phyloP scores from a whole-genome alignment of 2,113 vertebrate species.

The Peromyscus leucopus region DNA sequence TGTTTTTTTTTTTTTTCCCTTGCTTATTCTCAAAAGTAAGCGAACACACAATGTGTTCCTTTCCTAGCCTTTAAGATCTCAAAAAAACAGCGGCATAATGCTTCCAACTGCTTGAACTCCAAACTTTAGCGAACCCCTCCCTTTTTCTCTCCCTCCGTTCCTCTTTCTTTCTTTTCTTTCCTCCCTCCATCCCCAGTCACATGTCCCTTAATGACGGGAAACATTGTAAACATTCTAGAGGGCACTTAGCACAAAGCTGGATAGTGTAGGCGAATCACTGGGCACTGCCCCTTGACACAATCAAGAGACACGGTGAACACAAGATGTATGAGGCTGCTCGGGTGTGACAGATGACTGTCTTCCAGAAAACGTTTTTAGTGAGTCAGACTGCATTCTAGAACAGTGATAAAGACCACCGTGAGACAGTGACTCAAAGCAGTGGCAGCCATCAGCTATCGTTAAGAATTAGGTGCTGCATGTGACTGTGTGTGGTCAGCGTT shows the following conservation, averaged over 20 bases:
- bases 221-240: background rate
- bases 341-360: background rate
- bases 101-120: background rate
- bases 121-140: background rate
- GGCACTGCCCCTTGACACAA: background rate
- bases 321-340: background rate
- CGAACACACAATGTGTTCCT: background rate
- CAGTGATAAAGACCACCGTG: background rate
- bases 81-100: background rate
- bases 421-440: background rate
- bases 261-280: background rate
- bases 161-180: background rate
- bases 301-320: background rate
- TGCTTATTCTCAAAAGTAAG: background rate
- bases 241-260: background rate
- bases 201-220: background rate
- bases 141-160: background rate
- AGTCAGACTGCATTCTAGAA: background rate
- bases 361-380: background rate
- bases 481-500: background rate
- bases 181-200: background rate
- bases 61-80: background rate
- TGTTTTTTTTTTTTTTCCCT: background rate
- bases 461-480: background rate
- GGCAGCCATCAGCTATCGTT: background rate